phyloP scores from a whole-genome alignment of 2,888 invertebrate species.

The Lasioglossum villosulum region DNA sequence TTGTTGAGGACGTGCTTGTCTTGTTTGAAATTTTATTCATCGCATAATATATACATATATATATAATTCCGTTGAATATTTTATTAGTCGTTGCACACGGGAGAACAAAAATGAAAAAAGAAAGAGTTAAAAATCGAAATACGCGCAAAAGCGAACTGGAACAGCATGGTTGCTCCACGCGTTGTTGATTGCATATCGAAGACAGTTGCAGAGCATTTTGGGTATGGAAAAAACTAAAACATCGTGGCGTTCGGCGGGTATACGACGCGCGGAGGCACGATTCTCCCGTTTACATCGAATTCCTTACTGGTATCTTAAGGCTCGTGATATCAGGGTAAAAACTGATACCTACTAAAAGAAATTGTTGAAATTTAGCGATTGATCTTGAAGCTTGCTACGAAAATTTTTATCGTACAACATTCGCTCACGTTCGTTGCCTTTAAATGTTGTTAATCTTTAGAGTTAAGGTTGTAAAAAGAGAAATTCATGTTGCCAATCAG shows the following conservation, averaged over 20 bases:
- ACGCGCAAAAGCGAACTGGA: neutral
- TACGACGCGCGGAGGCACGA: conserved; percentile 12
- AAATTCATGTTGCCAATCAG: conserved; percentile 73
- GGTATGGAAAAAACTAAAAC: neutral
- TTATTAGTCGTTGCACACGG: conserved; percentile 12
- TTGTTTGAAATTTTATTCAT: conserved; percentile 45
- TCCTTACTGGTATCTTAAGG: conserved; percentile 69
- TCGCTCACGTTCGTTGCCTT: conserved; percentile 74
- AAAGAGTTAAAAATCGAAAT: neutral
- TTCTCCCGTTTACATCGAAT: conserved; percentile 39
- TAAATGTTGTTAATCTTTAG: conserved; percentile 72
- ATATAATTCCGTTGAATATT: conserved; percentile 37
- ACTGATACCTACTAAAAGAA: conserved; percentile 62
- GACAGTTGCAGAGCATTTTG: conserved; percentile 46
- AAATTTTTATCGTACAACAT: conserved; percentile 63
- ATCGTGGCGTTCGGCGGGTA: neutral
- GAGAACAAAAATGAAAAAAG: neutral
- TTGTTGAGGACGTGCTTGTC: conserved; percentile 50
- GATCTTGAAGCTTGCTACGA: conserved; percentile 62
- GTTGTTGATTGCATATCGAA: conserved; percentile 12
- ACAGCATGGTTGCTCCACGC: neutral
- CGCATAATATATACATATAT: conserved; percentile 57
- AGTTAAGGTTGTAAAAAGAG: conserved; percentile 69
- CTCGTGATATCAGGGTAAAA: conserved; percentile 71
- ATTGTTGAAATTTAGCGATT: conserved; percentile 61